These are phyloP conservation scores for Saccostrea glomerata DNA, from an alignment of 1,140 invertebrate species.

Conservation along the genomic window DNA sequence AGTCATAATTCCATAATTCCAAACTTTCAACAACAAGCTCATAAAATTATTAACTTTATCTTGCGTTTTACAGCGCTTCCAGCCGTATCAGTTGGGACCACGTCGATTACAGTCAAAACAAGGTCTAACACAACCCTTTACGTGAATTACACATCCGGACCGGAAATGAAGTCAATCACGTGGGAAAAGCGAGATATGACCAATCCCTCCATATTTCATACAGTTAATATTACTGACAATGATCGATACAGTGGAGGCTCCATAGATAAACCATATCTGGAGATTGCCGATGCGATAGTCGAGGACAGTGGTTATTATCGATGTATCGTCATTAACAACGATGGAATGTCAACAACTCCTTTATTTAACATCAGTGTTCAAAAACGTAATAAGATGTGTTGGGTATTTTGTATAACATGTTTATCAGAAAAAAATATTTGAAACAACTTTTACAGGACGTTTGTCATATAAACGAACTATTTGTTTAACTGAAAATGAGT, in stretches of 20 bases:
- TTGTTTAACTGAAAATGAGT: no score
- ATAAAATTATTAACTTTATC: not conserved
- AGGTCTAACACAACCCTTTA: not conserved
- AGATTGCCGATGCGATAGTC: not conserved
- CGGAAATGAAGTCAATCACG: not conserved
- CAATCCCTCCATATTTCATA: not conserved
- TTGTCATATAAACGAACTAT: no score
- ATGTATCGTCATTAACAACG: not conserved
- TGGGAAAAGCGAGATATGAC: not conserved
- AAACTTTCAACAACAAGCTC: not conserved
- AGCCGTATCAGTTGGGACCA: not conserved
- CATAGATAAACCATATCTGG: not conserved
- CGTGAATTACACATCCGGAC: not conserved
- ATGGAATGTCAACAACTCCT: not conserved
- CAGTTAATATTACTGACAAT: not conserved
- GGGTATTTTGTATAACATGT: no score
- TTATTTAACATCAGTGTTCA: not conserved
- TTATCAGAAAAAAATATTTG: no score
- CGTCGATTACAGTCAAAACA: not conserved
- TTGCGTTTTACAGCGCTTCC: not conserved
- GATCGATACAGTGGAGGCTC: not conserved
- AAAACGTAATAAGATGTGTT: not conserved
- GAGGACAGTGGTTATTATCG: conserved; percentile 10
- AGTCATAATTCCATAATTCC: no score
- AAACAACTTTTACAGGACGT: no score